Base-by-base conservation (phyloP, 2,888 invertebrate genomes). In the Cheilosia scutellata region DNA sequence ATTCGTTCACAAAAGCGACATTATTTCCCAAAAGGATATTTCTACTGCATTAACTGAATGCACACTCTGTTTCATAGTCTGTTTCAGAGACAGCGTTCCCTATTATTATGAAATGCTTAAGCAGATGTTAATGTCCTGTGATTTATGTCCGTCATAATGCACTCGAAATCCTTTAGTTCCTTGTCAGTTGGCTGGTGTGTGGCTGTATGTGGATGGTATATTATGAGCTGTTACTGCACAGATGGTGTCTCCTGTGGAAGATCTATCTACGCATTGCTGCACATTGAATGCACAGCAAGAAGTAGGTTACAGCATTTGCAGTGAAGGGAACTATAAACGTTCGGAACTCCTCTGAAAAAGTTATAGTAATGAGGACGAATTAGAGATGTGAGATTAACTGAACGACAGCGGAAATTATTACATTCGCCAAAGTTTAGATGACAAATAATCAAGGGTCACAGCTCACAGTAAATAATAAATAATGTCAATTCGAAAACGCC, bases 101-200 rank as follows among this genome's bases (percentile, higher is more conserved):
- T 47, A 58, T 83, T 79, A 74, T 83, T 82, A 70, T 90, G 88
- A 89, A 91, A 89, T 90, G 88, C 88, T 89, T 89, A 89, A 90
- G 89, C 91, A 90, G 90, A 90, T 91, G 90, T 90, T 91, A 90
- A 91, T 91, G 89, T 89, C 89, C 89, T 89, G 89, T 90, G 91
- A 90, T 90, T 90, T 91, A 90, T 90, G 88, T 83, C 72, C 79
- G 70, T 79, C 83, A 79, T 83, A 83, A 74, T 83, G 79, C 83
- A 79, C 71, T 80, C 49, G 53, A 74, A 74, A 66, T 66, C 49
- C 65, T 66, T 66, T 51, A 65, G 40, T 65, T 71, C 49, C 7
- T 70, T n/a, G 33, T 29, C 29, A 44, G 37, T 40, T 29, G 40
- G 29, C 13, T 16, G 9, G 25, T 47, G 13, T 20, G 47, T 2